Evolutionary conservation across 2,888 invertebrate species (phyloP), one percentile per base, ranked within the genome.

Genomic region (Zootermopsis nevadensis): DNA sequence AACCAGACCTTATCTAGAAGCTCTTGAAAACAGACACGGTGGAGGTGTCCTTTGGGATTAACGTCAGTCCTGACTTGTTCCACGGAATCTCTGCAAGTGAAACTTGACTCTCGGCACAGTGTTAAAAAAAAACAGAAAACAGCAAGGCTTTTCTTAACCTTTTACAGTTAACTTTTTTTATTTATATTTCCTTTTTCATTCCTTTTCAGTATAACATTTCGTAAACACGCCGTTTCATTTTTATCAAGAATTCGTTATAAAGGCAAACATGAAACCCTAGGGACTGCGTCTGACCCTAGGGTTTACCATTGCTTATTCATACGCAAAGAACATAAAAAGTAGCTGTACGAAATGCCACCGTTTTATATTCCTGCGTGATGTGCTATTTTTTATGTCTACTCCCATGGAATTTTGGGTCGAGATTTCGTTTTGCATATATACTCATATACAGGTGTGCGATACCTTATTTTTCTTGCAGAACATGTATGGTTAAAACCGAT

Each of bases 281-380:
- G 74, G 38, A 35, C n/a, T 74, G n/a, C 38, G 24, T 74, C 24
- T 74, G 74, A 74, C 35, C 33, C 35, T 74, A 35, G 38, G 74
- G 74, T 74, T 48, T 74, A n/a, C 74, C 42, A 74, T 74, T 74
- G 74, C 74, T 74, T 74, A 74, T 74, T 74, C 74, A 74, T 74
- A 33, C 31, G 24, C 27, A 38, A 69, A 69, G 30, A 69, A 8
- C 6, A 33, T 12, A 31, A 22, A 38, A 38, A 74, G n/a, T n/a
- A 38, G 74, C 42, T 42, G n/a, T 74, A 74, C 38, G 69, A 38
- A 74, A 38, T 74, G 38, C 33, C 35, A n/a, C 38, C 74, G 38
- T 74, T 74, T 33, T 30, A 74, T 42, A 74, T 74, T 74, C 38
- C n/a, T 22, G 38, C 10, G 22, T n/a, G 38, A 22, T 38, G 0